Evolutionary conservation across 2,888 invertebrate species (phyloP), one percentile per base, ranked within the genome.

Genomic region (Agriopis aurantiaria): DNA sequence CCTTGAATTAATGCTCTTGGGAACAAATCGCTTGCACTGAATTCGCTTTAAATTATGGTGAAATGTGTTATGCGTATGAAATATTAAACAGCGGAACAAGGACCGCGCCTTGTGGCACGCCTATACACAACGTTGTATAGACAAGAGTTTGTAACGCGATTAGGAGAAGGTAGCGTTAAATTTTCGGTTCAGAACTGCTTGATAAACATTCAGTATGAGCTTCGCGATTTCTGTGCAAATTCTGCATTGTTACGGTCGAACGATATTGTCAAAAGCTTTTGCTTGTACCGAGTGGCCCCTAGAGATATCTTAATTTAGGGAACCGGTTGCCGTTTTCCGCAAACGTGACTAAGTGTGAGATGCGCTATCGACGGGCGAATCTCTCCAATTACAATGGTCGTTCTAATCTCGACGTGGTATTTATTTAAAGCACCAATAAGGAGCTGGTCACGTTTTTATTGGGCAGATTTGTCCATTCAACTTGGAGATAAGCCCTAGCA

Each of bases 301-400:
- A 75, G 77, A 76, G 69, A 79, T 82, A 79, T 78, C 75, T 76
- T 74, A 77, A 81, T 79, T 80, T 79, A 79, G 75, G 78, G 75
- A 78, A 78, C 75, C 75, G 79, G 72, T 78, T 76, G 77, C 75
- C 78, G 77, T 80, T 80, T 75, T 75, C 75, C 78, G 76, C 69
- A 78, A 78, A 80, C 83, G 83, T 83, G 82, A 78, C 76, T 64
- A 74, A 83, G 83, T 80, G 79, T 72, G 76, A 70, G 73, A 70
- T 71, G 72, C 73, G 65, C 71, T 81, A 83, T 83, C 82, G 75
- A 75, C 69, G 79, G 69, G 72, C 75, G 72, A 77, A 83, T 81
- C 80, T 80, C 78, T 80, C 76, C 80, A 81, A 80, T 80, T 82
- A 78, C 80, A 75, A 75, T 73, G 69, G 73, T 67, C 69, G 69